Conservation (phyloP, 2,797 vertebrate species). For the Valencia hispanica region DNA sequence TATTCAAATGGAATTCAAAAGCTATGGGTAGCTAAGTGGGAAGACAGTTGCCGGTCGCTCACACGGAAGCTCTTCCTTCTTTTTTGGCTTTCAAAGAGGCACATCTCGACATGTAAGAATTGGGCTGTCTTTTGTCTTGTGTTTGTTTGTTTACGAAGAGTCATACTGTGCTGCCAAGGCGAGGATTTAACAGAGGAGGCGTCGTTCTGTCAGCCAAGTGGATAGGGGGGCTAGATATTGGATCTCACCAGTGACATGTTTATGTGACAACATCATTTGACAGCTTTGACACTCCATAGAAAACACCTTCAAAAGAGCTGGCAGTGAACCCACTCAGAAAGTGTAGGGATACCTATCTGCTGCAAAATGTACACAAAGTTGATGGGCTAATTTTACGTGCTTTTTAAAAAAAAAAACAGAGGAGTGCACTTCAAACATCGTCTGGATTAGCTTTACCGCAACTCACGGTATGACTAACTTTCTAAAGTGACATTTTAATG, state of each 20-base stretch:
- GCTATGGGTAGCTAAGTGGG: slow-evolving; percentile 61
- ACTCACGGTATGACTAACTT: slow-evolving; percentile 23
- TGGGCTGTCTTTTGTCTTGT: slow-evolving; percentile 70
- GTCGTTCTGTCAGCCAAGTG: slow-evolving; percentile 70
- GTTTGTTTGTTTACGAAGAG: slow-evolving; percentile 71
- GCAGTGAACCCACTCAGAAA: slow-evolving; percentile 49
- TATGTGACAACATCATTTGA: slow-evolving; percentile 79
- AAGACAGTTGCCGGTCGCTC: slow-evolving; percentile 39
- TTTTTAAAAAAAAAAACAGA: background rate
- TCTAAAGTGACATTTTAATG: background rate
- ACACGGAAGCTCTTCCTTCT: slow-evolving; percentile 21
- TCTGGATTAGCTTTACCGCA: slow-evolving; percentile 20
- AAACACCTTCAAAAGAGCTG: slow-evolving; percentile 76
- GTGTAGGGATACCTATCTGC: slow-evolving; percentile 60
- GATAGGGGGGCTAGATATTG: slow-evolving; percentile 76
- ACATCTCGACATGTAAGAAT: slow-evolving; percentile 56
- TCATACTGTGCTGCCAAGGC: slow-evolving; percentile 55
- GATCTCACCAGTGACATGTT: slow-evolving; percentile 77
- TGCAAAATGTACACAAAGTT: slow-evolving; percentile 62
- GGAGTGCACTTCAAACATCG: slow-evolving; percentile 37
- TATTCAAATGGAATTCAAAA: slow-evolving; percentile 76
- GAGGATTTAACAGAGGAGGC: slow-evolving; percentile 65
- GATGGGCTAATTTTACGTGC: slow-evolving; percentile 47
- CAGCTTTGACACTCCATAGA: slow-evolving; percentile 72
- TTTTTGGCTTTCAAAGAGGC: slow-evolving; percentile 66